phyloP scores from a whole-genome alignment of 37 sponge, comb jelly and placozoan genomes.

The Hormiphora californensis region DNA sequence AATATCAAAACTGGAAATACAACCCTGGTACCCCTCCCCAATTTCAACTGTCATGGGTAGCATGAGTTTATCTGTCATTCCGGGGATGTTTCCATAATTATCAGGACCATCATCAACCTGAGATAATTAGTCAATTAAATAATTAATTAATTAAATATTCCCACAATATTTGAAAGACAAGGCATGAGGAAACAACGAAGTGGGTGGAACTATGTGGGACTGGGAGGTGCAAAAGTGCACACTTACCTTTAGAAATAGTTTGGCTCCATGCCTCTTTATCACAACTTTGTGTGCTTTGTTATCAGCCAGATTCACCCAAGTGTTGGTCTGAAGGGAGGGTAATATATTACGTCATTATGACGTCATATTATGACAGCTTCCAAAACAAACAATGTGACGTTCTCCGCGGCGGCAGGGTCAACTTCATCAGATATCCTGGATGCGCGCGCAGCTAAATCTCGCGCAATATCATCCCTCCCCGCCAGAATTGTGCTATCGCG shows the following conservation, averaged over 20 bases:
- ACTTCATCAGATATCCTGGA: too few species aligned
- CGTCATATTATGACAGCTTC: too few species aligned
- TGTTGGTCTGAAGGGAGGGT: background rate
- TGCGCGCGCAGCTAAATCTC: too few species aligned
- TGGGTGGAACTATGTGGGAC: too few species aligned
- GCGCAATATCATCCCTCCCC: too few species aligned
- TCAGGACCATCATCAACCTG: slow-evolving; percentile 42
- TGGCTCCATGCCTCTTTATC: background rate
- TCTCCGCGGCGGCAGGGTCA: too few species aligned
- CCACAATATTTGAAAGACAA: background rate
- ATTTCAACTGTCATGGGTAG: slow-evolving; percentile 34
- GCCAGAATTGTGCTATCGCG: too few species aligned
- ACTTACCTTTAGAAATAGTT: slow-evolving; percentile 23
- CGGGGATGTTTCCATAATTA: background rate
- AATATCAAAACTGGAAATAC: slow-evolving; percentile 46
- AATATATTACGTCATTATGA: too few species aligned
- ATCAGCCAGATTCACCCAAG: slow-evolving; percentile 29
- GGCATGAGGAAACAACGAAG: too few species aligned
- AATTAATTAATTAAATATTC: background rate
- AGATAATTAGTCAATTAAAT: background rate
- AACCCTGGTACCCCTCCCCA: background rate
- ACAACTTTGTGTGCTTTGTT: slow-evolving; percentile 15
- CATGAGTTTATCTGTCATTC: slow-evolving; percentile 36
- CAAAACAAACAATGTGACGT: too few species aligned
- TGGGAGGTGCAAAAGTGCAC: background rate